These are phyloP conservation scores for Dasyprocta punctata DNA, from an alignment of 2,113 vertebrate genomes.

Conservation along the genomic window DNA sequence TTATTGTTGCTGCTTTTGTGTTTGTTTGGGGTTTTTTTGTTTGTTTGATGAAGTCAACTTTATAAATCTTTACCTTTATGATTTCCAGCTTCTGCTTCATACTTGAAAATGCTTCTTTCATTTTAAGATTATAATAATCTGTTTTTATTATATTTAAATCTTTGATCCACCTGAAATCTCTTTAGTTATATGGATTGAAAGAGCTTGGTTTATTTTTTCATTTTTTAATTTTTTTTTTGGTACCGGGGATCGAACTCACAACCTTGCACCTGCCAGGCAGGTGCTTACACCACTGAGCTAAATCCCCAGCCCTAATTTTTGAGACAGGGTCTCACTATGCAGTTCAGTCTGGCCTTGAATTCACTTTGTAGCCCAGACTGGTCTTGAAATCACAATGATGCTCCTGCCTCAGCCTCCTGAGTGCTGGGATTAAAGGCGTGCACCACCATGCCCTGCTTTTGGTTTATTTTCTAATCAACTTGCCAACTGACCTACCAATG, in stretches of 20 bases:
- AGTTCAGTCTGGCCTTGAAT: no score
- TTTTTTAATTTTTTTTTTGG: no score
- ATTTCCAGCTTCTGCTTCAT: neutral
- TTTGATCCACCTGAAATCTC: neutral
- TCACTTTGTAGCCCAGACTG: no score
- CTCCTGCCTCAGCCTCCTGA: no score
- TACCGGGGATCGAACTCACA: no score
- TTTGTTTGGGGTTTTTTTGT: neutral
- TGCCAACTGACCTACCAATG: neutral
- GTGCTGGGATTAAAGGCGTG: no score
- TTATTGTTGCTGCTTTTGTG: neutral
- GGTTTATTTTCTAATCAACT: neutral
- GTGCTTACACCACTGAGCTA: no score
- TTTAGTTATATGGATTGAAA: neutral
- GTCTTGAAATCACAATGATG: no score
- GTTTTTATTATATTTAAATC: neutral
- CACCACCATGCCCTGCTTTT: no score
- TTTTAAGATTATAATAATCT: neutral
- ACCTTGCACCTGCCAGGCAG: no score
- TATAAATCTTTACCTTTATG: neutral
- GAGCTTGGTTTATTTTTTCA: conserved; percentile 20
- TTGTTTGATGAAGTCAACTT: neutral
- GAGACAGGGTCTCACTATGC: no score
- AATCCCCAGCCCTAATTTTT: no score
- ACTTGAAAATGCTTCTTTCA: neutral